A percentile compares a stretch with the other conserved stretches of the same genome.
phyloP scores from a whole-genome alignment of 1,140 invertebrate genomes.

The Cyphomyrmex costatus region DNA sequence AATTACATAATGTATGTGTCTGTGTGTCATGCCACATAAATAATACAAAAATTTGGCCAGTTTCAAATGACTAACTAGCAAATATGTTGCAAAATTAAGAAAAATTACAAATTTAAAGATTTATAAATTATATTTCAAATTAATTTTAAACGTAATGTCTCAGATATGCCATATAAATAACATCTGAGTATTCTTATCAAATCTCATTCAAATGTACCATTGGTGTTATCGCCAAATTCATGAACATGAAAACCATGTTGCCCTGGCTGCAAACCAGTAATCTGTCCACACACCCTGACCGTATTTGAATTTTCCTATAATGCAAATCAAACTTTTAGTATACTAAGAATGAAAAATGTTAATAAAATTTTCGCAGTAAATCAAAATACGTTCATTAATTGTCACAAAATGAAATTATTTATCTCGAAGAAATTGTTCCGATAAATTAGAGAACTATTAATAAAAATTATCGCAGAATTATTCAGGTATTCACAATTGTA shows the following conservation, averaged over 20 bases:
- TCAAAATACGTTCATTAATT: neutral
- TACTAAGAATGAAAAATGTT: conserved; percentile 16
- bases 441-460: neutral
- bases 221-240: conserved; percentile 98
- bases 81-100: too few relatives aligned
- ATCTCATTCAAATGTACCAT: conserved; percentile 86
- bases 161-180: neutral
- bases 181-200: neutral
- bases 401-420: neutral
- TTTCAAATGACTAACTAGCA: too few relatives aligned
- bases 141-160: too few relatives aligned
- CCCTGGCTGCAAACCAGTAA: conserved; percentile 90
- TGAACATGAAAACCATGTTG: conserved; percentile 98
- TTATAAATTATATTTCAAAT: too few relatives aligned
- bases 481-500: neutral
- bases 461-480: neutral
- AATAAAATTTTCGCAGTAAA: conserved; percentile 8
- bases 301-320: conserved; percentile 85
- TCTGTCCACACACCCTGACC: conserved; percentile 91
- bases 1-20: neutral
- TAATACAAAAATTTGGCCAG: too few relatives aligned
- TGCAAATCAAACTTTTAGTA: conserved; percentile 45
- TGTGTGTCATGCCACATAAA: conserved; percentile 17
- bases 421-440: neutral
- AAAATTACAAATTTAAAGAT: too few relatives aligned